These are phyloP conservation scores for Hephaestus fuliginosus DNA, from an alignment of 2,797 vertebrate species.

Conservation along the genomic window DNA sequence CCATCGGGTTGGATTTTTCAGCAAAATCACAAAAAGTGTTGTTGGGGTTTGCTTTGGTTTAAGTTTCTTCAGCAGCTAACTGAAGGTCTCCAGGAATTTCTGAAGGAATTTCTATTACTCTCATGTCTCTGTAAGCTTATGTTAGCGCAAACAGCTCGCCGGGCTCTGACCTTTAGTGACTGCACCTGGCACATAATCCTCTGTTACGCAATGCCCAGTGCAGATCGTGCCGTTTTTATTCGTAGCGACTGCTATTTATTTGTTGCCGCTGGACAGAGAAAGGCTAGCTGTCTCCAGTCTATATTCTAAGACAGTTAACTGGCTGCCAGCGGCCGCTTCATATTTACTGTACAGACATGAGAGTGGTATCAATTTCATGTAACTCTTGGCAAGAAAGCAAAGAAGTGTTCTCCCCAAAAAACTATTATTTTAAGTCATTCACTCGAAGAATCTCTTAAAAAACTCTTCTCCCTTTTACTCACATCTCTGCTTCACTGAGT, in stretches of 20 bases:
- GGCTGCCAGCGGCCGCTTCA: background rate
- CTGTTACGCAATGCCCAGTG: too few species aligned
- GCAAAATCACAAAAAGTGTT: too few species aligned
- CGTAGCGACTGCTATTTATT: background rate
- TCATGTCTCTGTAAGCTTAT: background rate
- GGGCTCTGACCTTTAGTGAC: too few species aligned
- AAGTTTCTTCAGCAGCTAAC: too few species aligned
- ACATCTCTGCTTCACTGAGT: slow-evolving; percentile 5
- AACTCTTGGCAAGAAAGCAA: background rate
- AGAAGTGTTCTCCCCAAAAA: background rate
- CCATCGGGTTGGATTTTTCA: too few species aligned
- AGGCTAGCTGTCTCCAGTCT: background rate
- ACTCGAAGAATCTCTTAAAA: background rate
- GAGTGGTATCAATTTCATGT: background rate
- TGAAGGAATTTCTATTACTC: background rate
- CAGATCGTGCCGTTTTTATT: too few species aligned
- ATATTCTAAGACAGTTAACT: background rate
- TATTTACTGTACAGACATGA: too few species aligned
- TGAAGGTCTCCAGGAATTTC: too few species aligned
- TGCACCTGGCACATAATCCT: background rate
- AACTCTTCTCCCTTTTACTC: background rate
- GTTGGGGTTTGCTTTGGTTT: too few species aligned
- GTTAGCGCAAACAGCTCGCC: background rate
- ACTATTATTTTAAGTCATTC: slow-evolving; percentile 2
- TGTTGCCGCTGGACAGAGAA: background rate